Base-by-base conservation (phyloP, 1,140 invertebrate genomes). In the Drosophila ananassae region DNA sequence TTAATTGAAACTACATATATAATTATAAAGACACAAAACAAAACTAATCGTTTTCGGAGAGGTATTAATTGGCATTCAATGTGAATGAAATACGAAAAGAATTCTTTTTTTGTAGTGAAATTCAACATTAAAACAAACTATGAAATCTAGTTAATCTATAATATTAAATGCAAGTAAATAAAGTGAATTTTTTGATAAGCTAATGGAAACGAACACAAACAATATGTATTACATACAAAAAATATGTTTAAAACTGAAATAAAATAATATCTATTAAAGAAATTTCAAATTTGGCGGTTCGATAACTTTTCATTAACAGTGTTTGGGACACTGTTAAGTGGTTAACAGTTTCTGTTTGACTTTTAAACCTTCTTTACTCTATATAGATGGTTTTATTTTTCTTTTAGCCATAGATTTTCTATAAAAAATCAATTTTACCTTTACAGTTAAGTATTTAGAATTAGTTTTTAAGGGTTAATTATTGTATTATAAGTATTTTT, bases 31-130 rank as follows among this genome's bases (percentile, higher is more conserved):
- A 63, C 10, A 44, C 39, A 60, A 41, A 30, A 17, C 17, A 17
- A 17, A 41, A 52, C 69, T 34, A 34, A 34, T 55, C 58, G 53
- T 54, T 61, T 62, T 62, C 56, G 62, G 61, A 53, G 32, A 54
- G 67, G 59, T 81, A 81, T 82, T 82, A 60, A 57, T 50, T 75
- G 73, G 61, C 74, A 71, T 73, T 76, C 73, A 67, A 80, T 76
- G 67, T 76, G 61, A 66, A 77, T 66, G 30, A 46, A 46, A 50
- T 67, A 53, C 61, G 32, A 79, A 59, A 22, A 71, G 37, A 63
- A 72, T 80, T 87, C 61, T 74, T 74, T 87, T 76, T 44, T 44
- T 72, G 82, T 87, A 85, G 82, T 72, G 55, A 81, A 85, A 85
- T 78, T 85, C 39, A 46, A 67, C 51, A 84, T 56, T 53, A 74